These are phyloP conservation scores for Eulemur albifrons DNA, from an alignment of 2,797 vertebrate genomes.

Conservation along the genomic window DNA sequence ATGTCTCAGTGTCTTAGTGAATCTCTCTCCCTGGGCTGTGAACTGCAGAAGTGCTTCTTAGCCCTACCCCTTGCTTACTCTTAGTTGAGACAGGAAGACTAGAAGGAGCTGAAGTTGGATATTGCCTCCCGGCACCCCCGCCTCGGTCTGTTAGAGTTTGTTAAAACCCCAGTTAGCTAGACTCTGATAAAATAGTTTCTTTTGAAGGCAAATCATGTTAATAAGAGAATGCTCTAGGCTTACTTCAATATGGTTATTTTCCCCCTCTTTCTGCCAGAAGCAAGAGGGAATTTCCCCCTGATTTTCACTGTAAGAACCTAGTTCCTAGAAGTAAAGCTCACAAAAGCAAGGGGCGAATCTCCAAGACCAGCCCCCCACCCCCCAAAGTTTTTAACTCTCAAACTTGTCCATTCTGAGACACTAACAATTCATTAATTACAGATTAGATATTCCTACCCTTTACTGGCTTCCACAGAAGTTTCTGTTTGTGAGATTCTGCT, in stretches of 20 bases:
- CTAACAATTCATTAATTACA: neutral
- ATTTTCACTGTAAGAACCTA: neutral
- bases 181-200: neutral
- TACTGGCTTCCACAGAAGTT: neutral
- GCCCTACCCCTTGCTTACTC: accelerated
- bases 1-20: neutral
- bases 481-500: neutral
- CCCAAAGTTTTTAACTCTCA: neutral
- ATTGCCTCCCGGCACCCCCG: too few species aligned
- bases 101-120: neutral
- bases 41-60: neutral
- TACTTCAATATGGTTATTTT: neutral
- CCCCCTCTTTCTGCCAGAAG: neutral
- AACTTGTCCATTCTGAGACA: neutral
- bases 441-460: neutral
- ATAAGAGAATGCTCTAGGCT: neutral
- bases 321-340: neutral
- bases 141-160: neutral
- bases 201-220: neutral
- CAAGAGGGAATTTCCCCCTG: neutral
- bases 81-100: neutral
- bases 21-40: accelerated
- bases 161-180: neutral
- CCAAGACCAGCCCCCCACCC: accelerated
- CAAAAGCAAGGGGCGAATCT: neutral